A percentile compares a stretch with the other conserved stretches of the same genome.
Conservation (phyloP, 1,140 invertebrate genomes). For the Uloborus diversus region DNA sequence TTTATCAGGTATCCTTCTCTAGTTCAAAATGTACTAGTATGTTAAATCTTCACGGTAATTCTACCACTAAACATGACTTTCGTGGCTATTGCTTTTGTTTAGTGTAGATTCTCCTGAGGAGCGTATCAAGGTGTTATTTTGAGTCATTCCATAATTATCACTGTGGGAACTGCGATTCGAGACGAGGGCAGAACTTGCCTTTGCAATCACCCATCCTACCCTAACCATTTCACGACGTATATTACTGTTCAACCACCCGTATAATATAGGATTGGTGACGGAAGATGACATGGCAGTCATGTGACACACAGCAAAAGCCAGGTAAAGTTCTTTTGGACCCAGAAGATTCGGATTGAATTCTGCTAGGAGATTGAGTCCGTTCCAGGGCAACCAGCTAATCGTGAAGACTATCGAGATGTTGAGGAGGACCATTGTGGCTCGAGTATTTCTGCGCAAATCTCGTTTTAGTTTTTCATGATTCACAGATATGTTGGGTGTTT, state of each 20-base stretch:
- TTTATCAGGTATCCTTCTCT: too few species aligned
- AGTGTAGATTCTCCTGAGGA: constrained; percentile 22
- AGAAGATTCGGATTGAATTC: constrained; percentile 64
- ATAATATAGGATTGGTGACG: constrained; percentile 69
- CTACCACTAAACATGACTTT: constrained; percentile 12
- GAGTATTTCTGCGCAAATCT: constrained; percentile 68
- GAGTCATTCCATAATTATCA: constrained; percentile 18
- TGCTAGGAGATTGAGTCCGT: constrained; percentile 68
- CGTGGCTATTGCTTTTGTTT: constrained; percentile 23
- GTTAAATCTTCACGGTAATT: too few species aligned
- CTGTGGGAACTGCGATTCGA: constrained; percentile 19
- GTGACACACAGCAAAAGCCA: constrained; percentile 70
- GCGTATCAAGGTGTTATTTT: constrained; percentile 18
- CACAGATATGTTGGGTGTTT: neutral
- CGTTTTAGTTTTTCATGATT: constrained; percentile 47
- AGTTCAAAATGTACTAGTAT: too few species aligned
- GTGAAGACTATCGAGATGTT: constrained; percentile 64
- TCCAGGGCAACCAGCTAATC: constrained; percentile 69
- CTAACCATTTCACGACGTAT: constrained; percentile 65
- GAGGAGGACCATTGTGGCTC: constrained; percentile 67
- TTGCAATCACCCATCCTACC: constrained; percentile 16
- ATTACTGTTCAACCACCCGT: constrained; percentile 71
- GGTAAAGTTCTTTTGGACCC: constrained; percentile 63
- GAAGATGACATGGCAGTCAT: constrained; percentile 70
- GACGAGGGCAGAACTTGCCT: constrained; percentile 28